These are phyloP conservation scores for Porites rus DNA, from an alignment of 92 coral and sea anemone species.

Conservation along the genomic window DNA sequence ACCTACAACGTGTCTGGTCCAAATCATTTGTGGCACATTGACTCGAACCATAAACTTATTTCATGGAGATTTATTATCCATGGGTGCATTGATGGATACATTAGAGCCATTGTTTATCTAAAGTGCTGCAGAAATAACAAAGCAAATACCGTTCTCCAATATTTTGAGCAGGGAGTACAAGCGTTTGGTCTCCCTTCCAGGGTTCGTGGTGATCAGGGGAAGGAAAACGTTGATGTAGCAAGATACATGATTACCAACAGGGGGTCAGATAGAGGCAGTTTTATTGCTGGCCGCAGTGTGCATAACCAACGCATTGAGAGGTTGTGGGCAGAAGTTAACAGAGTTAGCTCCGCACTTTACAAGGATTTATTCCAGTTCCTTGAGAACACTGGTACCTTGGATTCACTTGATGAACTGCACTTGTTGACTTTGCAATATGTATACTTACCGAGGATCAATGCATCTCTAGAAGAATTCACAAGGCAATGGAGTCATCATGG, in stretches of 20 bases:
- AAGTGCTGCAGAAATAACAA: slow-evolving; percentile 61
- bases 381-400: slow-evolving; percentile 36
- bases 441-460: slow-evolving; percentile 50
- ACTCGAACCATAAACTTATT: slow-evolving; percentile 69
- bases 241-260: slow-evolving; percentile 56
- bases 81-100: slow-evolving; percentile 62
- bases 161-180: slow-evolving; percentile 53
- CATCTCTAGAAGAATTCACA: slow-evolving; percentile 43
- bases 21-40: slow-evolving; percentile 67
- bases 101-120: slow-evolving; percentile 47
- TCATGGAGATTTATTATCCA: slow-evolving; percentile 63
- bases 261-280: slow-evolving; percentile 58
- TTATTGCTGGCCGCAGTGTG: slow-evolving; percentile 52
- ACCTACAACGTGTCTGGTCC: slow-evolving; percentile 68
- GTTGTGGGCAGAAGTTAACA: slow-evolving; percentile 45
- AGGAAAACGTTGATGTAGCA: slow-evolving; percentile 67
- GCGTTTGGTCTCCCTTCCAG: slow-evolving; percentile 70
- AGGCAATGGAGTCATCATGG: slow-evolving; percentile 63
- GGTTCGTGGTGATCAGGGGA: slow-evolving; percentile 62
- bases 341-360: slow-evolving; percentile 44
- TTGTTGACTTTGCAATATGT: slow-evolving; percentile 63
- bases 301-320: slow-evolving; percentile 57
- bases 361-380: slow-evolving; percentile 26
- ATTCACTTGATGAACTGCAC: slow-evolving; percentile 58
- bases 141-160: slow-evolving; percentile 60